phyloP scores from a whole-genome alignment of 2,113 vertebrate genomes.

The Etia nguti region DNA sequence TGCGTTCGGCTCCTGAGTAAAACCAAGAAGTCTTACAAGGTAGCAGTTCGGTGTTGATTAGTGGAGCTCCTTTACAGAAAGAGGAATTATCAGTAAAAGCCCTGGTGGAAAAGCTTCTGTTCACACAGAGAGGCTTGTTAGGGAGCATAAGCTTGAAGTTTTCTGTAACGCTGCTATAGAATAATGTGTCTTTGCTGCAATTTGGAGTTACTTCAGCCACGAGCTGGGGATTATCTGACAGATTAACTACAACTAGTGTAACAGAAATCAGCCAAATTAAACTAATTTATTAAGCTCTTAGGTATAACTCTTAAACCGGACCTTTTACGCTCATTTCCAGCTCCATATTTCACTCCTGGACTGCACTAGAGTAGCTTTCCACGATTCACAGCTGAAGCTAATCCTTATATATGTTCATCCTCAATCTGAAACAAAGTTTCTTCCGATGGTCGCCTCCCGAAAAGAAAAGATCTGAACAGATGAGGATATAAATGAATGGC shows the following conservation, averaged over 20 bases:
- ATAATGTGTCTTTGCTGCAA: neutral
- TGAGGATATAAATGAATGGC: neutral
- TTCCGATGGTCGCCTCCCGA: neutral
- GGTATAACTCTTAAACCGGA: neutral
- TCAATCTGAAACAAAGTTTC: neutral
- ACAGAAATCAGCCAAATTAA: neutral
- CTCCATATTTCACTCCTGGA: accelerated
- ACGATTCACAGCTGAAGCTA: neutral
- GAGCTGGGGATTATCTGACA: constrained; percentile 1
- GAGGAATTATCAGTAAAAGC: neutral
- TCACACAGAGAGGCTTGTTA: neutral
- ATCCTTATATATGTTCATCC: neutral
- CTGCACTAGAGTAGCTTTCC: neutral
- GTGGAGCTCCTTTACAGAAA: neutral
- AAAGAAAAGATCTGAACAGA: neutral
- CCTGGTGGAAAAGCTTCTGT: neutral
- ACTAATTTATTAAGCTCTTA: neutral
- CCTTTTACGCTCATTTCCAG: neutral
- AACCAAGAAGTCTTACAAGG: neutral
- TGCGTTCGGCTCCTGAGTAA: neutral
- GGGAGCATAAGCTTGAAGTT: neutral
- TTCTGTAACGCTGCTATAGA: neutral
- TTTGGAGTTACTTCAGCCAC: neutral
- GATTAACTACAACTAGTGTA: neutral
- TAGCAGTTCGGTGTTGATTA: neutral